A percentile compares a stretch with the other conserved stretches of the same genome.
These are phyloP conservation scores for Agrilus planipennis DNA, from an alignment of 1,140 invertebrate genomes.

Conservation along the genomic window DNA sequence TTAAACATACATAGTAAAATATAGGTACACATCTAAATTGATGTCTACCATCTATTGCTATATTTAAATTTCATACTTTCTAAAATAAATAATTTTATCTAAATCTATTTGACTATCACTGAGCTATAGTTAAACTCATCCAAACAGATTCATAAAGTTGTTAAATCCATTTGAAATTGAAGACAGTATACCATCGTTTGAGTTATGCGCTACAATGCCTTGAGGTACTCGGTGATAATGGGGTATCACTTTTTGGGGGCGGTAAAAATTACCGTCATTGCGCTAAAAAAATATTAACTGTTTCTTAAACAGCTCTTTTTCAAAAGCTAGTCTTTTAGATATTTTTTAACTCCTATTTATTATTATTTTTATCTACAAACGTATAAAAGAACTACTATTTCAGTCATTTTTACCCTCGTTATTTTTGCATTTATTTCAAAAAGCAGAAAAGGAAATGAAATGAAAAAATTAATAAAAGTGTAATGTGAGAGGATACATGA, in stretches of 20 bases:
- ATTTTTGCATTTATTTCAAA: too few species aligned
- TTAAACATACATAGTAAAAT: too few species aligned
- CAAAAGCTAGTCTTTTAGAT: neutral
- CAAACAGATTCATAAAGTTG: conserved; percentile 58
- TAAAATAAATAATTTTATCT: too few species aligned
- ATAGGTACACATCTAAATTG: too few species aligned
- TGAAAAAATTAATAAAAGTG: too few species aligned
- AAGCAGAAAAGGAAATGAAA: too few species aligned
- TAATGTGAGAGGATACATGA: too few species aligned
- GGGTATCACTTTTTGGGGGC: conserved; percentile 34
- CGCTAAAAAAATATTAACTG: conserved; percentile 36
- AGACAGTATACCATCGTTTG: conserved; percentile 52
- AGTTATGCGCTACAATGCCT: conserved; percentile 9
- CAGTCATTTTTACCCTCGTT: conserved; percentile 5
- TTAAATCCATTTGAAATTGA: conserved; percentile 65
- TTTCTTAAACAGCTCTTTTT: conserved; percentile 8
- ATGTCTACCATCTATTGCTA: too few species aligned
- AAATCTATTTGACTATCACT: too few species aligned
- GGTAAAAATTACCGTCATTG: conserved; percentile 45
- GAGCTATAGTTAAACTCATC: too few species aligned
- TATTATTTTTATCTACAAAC: neutral
- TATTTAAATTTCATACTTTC: too few species aligned
- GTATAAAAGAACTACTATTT: conserved; percentile 10
- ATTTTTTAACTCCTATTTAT: neutral
- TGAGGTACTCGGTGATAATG: conserved; percentile 28